Evolutionary conservation across 2,113 vertebrate species (phyloP), one percentile per base, ranked within the genome.

Genomic region (Vidua macroura): DNA sequence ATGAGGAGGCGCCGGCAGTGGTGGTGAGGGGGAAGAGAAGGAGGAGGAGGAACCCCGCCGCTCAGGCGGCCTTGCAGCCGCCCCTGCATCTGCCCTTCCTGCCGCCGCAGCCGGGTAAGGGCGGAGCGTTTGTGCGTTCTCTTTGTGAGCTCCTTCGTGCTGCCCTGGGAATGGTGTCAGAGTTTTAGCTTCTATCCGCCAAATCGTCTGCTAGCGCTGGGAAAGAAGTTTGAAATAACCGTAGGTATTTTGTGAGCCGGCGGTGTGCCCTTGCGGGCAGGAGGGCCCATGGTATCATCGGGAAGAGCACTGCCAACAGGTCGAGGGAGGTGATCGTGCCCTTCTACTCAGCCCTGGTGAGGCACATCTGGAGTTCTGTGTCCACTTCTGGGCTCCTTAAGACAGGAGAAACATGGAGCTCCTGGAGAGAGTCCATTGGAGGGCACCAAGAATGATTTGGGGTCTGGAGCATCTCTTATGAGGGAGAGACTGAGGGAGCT

Each of bases 131-230:
- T 13, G 22, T 13, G 31, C 4, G 12, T 39, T 11, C 23, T 20
- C 6, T 9, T 10, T 5, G 44, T 98, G 89, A 98, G 95, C 66
- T 98, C 98, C 22, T 98, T 97, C 67, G 93, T 31, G 8, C 37
- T 98, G 95, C 98, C 96, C 10, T 95, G 97, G 6, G 98, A 98
- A 83, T 97, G 98, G 90, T 98, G 98, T 75, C 98, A 97, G 20
- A 91, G 99, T 98, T 97, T 98, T 98, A 15, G 95, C 96, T 95
- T 98, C 97, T 17, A 97, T 74, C 94, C 97, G 98, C 98, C 98
- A 98, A 92, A 98, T 95, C 5, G 98, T 85, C 10, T 31, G 11
- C 23, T 28, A 5, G 44, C 8, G 28, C 28, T 11, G 16, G 62
- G 84, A 91, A 46, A 31, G 10, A 49, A 6, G 28, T 43, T 25